These are phyloP conservation scores for Drosophila lutescens DNA, from an alignment of 2,888 invertebrate species.

Conservation along the genomic window DNA sequence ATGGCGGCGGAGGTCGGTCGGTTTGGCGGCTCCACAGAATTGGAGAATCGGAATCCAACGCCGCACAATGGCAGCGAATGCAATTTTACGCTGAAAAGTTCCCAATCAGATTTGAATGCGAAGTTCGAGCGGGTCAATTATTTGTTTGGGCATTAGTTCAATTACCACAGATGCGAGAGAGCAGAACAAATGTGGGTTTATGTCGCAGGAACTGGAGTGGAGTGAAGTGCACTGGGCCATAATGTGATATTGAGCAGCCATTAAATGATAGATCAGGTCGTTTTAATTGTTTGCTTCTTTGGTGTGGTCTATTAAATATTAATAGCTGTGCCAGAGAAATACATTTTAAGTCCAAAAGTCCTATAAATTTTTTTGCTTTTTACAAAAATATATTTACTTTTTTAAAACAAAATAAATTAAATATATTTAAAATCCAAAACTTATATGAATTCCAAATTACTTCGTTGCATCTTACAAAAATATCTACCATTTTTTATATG, in stretches of 20 bases:
- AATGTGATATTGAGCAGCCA: background rate
- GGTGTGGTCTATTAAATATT: background rate
- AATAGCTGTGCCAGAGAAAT: too few relatives aligned
- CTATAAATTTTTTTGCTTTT: too few relatives aligned
- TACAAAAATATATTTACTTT: too few relatives aligned
- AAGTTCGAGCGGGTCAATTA: conserved; percentile 36
- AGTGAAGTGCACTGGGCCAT: background rate
- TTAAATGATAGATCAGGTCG: background rate
- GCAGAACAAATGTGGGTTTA: conserved; percentile 1
- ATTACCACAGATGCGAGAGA: conserved; percentile 17
- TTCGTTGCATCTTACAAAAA: too few relatives aligned
- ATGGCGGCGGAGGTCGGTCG: conserved; percentile 24
- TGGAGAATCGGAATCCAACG: too few relatives aligned
- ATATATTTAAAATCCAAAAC: too few relatives aligned
- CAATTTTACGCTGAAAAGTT: conserved; percentile 68
- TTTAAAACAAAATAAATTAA: too few relatives aligned
- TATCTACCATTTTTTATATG: too few relatives aligned
- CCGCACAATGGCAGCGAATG: conserved; percentile 56
- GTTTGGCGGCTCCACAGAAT: conserved; percentile 11
- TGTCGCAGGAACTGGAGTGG: background rate
- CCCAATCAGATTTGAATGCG: conserved; percentile 62
- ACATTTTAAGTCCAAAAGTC: too few relatives aligned
- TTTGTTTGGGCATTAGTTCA: conserved; percentile 37
- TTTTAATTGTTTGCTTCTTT: background rate
- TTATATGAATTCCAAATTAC: too few relatives aligned